Conservation (phyloP, 1,140 invertebrate genomes). For the Ephestia elutella region DNA sequence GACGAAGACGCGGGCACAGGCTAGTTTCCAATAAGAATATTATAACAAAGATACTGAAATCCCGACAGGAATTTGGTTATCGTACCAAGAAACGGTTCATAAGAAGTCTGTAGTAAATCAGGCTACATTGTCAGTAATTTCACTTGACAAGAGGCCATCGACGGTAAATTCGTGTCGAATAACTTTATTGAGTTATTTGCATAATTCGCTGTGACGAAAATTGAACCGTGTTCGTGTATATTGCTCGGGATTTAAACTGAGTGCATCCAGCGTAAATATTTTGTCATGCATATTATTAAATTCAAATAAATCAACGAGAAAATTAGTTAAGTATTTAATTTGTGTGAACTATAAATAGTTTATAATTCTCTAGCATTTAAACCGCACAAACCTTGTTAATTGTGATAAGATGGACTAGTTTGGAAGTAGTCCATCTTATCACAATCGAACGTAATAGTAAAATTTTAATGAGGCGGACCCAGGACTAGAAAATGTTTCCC, state of each 20-base stretch:
- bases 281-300: not conserved
- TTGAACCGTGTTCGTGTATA: not conserved
- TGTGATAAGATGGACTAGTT: no score
- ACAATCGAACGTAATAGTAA: constrained; percentile 24
- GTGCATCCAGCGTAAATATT: not conserved
- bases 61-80: no score
- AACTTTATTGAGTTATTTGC: constrained; percentile 2
- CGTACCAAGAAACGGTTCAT: no score
- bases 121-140: not conserved
- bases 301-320: not conserved
- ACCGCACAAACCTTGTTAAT: no score
- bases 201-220: constrained; percentile 1
- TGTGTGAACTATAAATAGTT: not conserved
- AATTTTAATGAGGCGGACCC: constrained; percentile 36
- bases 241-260: not conserved
- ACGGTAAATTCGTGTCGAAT: not conserved
- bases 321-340: no score
- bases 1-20: no score
- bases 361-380: not conserved
- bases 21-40: no score
- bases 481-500: constrained; percentile 6
- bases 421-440: constrained; percentile 26
- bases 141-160: not conserved
- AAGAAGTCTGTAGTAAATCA: not conserved
- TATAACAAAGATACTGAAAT: no score